phyloP scores from a whole-genome alignment of 2,113 vertebrate species.

The Haplochromis vanheusdeni region DNA sequence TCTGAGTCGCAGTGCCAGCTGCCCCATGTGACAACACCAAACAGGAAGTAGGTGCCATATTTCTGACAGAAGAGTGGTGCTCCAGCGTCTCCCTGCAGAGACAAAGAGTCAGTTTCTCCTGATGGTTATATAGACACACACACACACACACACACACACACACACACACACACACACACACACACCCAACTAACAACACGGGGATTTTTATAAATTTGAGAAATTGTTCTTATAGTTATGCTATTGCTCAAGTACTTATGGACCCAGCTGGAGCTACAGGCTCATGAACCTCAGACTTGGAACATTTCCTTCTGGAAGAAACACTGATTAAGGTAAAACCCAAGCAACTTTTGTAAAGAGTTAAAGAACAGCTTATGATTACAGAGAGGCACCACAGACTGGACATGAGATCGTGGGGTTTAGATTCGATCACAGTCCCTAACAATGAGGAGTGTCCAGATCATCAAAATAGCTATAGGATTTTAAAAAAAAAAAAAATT shows the following conservation, averaged over 20 bases:
- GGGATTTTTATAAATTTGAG: background rate
- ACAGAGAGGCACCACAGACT: background rate
- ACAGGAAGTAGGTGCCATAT: constrained; percentile 50
- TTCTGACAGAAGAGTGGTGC: constrained; percentile 61
- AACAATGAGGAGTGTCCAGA: background rate
- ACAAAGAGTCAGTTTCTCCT: background rate
- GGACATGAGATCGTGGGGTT: background rate
- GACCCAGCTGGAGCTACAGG: background rate
- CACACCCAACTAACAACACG: no score
- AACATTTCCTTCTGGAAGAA: background rate
- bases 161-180: no score
- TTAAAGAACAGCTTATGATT: background rate
- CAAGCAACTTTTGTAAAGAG: background rate
- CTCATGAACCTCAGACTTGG: background rate
- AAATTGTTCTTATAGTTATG: background rate
- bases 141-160: background rate
- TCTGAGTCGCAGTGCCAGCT: constrained; percentile 18
- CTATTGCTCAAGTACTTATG: background rate
- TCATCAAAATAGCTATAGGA: background rate
- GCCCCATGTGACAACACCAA: constrained; percentile 61
- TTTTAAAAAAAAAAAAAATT: background rate
- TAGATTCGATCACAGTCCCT: background rate
- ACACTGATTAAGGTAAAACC: background rate
- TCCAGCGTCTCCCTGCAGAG: constrained; percentile 55
- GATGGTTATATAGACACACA: background rate